A percentile compares a stretch with the other conserved stretches of the same genome.
Conservation (phyloP, 2,113 vertebrate genomes). For the Nycticryphes semicollaris region DNA sequence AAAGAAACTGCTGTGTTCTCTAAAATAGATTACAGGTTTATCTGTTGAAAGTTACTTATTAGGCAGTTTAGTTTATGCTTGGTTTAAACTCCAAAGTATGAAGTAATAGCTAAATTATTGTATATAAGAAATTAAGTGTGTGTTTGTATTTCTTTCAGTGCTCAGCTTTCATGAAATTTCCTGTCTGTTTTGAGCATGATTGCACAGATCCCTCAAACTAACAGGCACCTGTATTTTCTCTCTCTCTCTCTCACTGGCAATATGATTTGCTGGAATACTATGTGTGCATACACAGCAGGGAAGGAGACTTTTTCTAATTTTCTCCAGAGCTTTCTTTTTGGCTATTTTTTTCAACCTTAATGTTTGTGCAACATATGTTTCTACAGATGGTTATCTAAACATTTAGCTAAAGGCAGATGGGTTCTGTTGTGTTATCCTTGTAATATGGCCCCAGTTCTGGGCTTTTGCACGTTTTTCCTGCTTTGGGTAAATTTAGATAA, state of each 20-base stretch:
- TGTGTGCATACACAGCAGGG: background rate
- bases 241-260: background rate
- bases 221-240: background rate
- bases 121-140: background rate
- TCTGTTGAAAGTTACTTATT: background rate
- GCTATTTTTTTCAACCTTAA: background rate
- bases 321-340: background rate
- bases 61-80: background rate
- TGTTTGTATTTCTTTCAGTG: background rate
- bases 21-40: background rate
- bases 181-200: background rate
- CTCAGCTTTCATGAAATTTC: background rate
- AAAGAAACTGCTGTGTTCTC: background rate
- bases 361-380: background rate
- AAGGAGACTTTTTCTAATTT: background rate
- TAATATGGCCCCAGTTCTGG: background rate
- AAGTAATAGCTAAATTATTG: background rate
- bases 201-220: background rate
- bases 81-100: background rate
- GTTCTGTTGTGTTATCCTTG: background rate
- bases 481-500: background rate
- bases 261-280: background rate
- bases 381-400: background rate
- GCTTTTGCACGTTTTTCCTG: background rate
- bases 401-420: background rate